Percentiles rank a stretch among this genome's conserved stretches.
Evolutionary conservation across 2,113 vertebrate species (phyloP).

Genomic region (Microcebus ravelobensis): DNA sequence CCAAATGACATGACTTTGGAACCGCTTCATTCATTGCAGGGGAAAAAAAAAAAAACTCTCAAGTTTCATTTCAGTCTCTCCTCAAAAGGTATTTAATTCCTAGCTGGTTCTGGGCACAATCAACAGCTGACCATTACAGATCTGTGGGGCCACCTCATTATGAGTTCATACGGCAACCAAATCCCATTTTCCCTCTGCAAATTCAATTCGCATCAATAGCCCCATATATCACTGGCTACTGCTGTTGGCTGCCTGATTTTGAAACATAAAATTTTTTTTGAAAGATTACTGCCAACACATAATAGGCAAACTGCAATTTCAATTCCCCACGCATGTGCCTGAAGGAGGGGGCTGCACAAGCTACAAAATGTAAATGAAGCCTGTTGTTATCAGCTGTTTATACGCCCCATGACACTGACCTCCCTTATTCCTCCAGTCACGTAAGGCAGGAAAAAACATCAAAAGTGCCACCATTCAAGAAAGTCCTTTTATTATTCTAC

Average conservation of each 20-base stretch:
- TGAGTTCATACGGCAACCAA: slow-evolving; percentile 89
- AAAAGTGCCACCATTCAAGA: slow-evolving; percentile 71
- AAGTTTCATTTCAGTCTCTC: slow-evolving; percentile 4
- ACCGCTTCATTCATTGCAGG: neutral
- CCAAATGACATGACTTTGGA: neutral
- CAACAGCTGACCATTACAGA: slow-evolving; percentile 90
- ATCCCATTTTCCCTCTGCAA: slow-evolving; percentile 92
- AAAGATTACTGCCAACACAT: slow-evolving; percentile 85
- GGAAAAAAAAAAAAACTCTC: neutral
- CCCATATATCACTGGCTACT: slow-evolving; percentile 86
- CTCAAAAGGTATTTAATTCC: slow-evolving; percentile 53
- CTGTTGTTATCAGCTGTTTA: slow-evolving; percentile 78
- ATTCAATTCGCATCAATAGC: slow-evolving; percentile 89
- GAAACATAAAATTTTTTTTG: slow-evolving; percentile 82
- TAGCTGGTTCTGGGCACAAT: slow-evolving; percentile 66
- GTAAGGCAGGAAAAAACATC: slow-evolving; percentile 1
- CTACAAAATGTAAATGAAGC: slow-evolving; percentile 83
- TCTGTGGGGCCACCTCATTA: slow-evolving; percentile 89
- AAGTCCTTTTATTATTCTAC: slow-evolving; percentile 66
- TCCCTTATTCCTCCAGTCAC: slow-evolving; percentile 78
- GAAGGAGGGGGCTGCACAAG: slow-evolving; percentile 63
- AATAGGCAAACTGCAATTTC: slow-evolving; percentile 85
- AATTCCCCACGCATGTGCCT: slow-evolving; percentile 83
- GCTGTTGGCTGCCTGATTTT: slow-evolving; percentile 85
- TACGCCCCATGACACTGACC: slow-evolving; percentile 77